Percentiles rank a stretch among this genome's conserved stretches.
Evolutionary conservation across 2,888 invertebrate genomes (phyloP).

Genomic region (Molorchus minor): DNA sequence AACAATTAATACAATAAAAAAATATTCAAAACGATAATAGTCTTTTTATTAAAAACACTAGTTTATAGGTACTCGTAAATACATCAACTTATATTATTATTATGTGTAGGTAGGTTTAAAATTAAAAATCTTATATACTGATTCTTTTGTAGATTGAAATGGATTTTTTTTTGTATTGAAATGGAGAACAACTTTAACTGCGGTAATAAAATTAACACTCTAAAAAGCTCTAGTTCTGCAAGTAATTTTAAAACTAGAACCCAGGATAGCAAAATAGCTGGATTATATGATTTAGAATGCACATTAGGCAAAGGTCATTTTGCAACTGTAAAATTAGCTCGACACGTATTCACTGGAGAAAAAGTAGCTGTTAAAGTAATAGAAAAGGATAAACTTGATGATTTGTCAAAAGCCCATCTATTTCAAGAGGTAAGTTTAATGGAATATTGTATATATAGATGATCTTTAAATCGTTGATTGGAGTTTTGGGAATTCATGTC

Average conservation of each 20-base stretch:
- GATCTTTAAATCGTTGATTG: no score
- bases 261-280: slow-evolving; percentile 91
- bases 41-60: no score
- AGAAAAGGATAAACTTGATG: slow-evolving; percentile 97
- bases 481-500: no score
- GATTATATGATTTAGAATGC: slow-evolving; percentile 96
- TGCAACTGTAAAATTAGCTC: slow-evolving; percentile 96
- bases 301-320: slow-evolving; percentile 98
- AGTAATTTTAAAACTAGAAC: slow-evolving; percentile 22
- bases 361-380: slow-evolving; percentile 98
- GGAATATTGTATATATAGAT: slow-evolving; percentile 1
- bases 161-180: no score
- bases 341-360: slow-evolving; percentile 99
- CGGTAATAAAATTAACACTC: not conserved
- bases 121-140: no score
- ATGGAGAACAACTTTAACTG: not conserved
- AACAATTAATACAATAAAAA: no score
- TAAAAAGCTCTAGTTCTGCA: not conserved
- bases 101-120: no score
- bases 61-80: no score
- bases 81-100: no score
- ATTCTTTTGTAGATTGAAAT: no score
- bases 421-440: slow-evolving; percentile 90
- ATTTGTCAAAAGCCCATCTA: slow-evolving; percentile 93
- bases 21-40: no score